phyloP scores from a whole-genome alignment of 2,113 vertebrate species.

The Nothocercus nigrocapillus region DNA sequence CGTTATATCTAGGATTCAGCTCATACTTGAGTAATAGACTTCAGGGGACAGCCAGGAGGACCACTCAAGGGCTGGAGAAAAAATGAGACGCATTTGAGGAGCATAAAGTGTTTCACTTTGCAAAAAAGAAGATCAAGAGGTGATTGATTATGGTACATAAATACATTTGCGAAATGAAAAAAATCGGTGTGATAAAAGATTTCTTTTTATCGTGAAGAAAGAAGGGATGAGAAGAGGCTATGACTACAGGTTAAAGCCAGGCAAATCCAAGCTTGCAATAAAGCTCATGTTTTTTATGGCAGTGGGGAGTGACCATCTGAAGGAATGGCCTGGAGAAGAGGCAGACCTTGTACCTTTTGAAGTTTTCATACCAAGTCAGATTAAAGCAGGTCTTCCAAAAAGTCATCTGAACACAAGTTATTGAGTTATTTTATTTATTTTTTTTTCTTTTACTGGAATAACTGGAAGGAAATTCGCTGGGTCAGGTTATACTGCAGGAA shows the following conservation, averaged over 20 bases:
- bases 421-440: not conserved
- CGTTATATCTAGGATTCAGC: not conserved
- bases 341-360: not conserved
- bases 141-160: not conserved
- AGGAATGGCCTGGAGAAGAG: fast-evolving
- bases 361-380: not conserved
- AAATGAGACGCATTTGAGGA: not conserved
- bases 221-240: not conserved
- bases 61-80: not conserved
- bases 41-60: not conserved
- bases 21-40: fast-evolving
- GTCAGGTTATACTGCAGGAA: not conserved
- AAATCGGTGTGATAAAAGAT: not conserved
- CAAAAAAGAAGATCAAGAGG: not conserved
- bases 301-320: not conserved
- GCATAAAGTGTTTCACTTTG: not conserved
- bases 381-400: not conserved
- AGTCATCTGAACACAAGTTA: not conserved
- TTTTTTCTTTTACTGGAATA: not conserved
- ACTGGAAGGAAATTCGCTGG: not conserved
- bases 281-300: not conserved
- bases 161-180: not conserved
- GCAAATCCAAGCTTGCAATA: not conserved
- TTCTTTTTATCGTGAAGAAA: not conserved
- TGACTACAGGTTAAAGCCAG: not conserved